Conservation (phyloP, 2,888 invertebrate genomes). For the Toxonevra muliebris region DNA sequence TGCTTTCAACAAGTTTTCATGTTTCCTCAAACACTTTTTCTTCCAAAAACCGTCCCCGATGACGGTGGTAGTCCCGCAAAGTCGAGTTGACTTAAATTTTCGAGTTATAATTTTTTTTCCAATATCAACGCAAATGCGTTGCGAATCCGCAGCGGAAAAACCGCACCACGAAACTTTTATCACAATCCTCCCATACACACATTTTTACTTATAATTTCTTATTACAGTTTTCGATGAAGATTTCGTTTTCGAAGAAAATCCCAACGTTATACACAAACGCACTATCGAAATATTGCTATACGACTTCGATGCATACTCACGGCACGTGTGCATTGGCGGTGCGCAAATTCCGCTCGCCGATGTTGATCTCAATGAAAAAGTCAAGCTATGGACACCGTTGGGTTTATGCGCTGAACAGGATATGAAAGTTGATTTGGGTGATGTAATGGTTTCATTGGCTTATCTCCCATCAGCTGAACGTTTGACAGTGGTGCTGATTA, state of each 20-base stretch:
- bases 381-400: conserved; percentile 69
- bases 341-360: conserved; percentile 68
- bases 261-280: conserved; percentile 66
- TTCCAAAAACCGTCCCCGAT: no score
- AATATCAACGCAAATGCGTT: no score
- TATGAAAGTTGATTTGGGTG: conserved; percentile 84
- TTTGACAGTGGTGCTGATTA: conserved; percentile 89
- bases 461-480: conserved; percentile 92
- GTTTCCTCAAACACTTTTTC: no score
- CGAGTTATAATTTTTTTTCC: no score
- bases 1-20: no score
- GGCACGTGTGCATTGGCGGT: conserved; percentile 74
- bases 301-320: conserved; percentile 73
- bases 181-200: background rate
- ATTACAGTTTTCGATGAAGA: conserved; percentile 73
- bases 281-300: conserved; percentile 72
- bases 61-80: no score
- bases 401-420: conserved; percentile 68
- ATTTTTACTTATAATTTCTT: background rate
- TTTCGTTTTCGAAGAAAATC: conserved; percentile 73
- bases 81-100: no score
- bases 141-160: no score
- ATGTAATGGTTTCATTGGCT: conserved; percentile 90
- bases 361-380: conserved; percentile 69
- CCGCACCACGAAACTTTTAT: no score